Evolutionary conservation across 2,797 vertebrate species (phyloP).

Genomic region (Ctenosaura bakeri): DNA sequence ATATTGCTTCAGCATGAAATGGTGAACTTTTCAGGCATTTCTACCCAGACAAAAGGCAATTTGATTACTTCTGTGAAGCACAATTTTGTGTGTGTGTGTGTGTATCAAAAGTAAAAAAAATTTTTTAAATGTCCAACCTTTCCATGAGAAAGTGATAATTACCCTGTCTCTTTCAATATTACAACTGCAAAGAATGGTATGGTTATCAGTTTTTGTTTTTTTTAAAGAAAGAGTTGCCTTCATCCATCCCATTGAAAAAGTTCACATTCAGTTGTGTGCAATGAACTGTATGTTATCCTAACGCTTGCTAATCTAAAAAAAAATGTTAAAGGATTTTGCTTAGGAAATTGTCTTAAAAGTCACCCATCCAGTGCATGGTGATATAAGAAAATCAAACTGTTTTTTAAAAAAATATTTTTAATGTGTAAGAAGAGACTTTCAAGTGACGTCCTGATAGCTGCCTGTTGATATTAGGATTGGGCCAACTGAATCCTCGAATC

Average conservation of each 20-base stretch:
- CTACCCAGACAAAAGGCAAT: conserved; percentile 57
- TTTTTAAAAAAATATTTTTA: neutral
- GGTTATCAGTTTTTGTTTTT: neutral
- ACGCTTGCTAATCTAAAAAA: neutral
- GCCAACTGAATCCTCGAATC: too few species aligned
- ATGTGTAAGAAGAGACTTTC: conserved; percentile 23
- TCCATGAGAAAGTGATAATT: conserved; percentile 1
- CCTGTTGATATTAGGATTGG: neutral
- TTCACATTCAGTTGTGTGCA: neutral
- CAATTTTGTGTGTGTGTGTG: too few species aligned
- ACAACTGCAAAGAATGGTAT: neutral
- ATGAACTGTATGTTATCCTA: neutral
- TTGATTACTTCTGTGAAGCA: conserved; percentile 47
- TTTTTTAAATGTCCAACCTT: conserved; percentile 29
- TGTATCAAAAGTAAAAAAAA: conserved; percentile 66
- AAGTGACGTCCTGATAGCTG: neutral
- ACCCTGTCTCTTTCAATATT: neutral
- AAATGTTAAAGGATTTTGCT: neutral
- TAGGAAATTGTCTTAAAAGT: conserved; percentile 26
- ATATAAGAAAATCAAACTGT: conserved; percentile 10
- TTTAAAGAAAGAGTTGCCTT: neutral
- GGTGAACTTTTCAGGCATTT: conserved; percentile 71
- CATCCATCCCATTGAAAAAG: neutral
- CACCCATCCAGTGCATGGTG: neutral
- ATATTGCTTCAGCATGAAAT: conserved; percentile 70